These are phyloP conservation scores for Psammodynastes pulverulentus DNA, from an alignment of 2,113 vertebrate species.

Conservation along the genomic window DNA sequence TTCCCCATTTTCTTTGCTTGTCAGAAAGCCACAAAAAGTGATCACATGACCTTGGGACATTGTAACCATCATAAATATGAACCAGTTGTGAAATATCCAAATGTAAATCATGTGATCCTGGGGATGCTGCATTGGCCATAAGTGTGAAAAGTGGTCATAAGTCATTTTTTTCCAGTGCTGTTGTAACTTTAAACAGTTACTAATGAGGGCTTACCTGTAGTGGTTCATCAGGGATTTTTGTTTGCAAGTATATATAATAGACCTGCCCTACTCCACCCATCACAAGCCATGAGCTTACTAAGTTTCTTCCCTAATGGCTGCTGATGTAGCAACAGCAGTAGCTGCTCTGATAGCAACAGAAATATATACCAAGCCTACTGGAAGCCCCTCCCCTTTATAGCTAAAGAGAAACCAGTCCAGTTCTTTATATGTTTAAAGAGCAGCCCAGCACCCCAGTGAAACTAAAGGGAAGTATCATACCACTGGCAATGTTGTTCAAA, in stretches of 20 bases:
- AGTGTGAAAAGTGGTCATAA: too few species aligned
- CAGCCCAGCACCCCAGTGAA: neutral
- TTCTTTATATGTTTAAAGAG: neutral
- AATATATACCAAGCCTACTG: neutral
- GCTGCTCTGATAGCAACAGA: neutral
- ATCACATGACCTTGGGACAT: too few species aligned
- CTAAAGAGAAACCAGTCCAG: neutral
- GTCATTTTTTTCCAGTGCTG: too few species aligned
- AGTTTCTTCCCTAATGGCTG: neutral
- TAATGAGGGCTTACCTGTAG: too few species aligned
- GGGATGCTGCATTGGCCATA: too few species aligned
- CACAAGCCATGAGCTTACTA: neutral
- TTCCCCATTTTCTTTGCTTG: too few species aligned
- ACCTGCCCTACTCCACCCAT: neutral
- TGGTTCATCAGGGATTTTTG: too few species aligned
- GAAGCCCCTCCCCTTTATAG: neutral
- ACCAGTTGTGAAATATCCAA: too few species aligned
- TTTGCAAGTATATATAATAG: neutral
- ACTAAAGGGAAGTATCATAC: neutral
- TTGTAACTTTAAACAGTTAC: too few species aligned
- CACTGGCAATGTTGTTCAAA: neutral
- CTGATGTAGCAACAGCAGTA: neutral
- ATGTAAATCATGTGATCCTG: too few species aligned
- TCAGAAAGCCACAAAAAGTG: too few species aligned
- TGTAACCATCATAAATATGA: too few species aligned